Evolutionary conservation across 53 echinoderm and acorn worm species (phyloP).

Genomic region (Stichopus horrens): DNA sequence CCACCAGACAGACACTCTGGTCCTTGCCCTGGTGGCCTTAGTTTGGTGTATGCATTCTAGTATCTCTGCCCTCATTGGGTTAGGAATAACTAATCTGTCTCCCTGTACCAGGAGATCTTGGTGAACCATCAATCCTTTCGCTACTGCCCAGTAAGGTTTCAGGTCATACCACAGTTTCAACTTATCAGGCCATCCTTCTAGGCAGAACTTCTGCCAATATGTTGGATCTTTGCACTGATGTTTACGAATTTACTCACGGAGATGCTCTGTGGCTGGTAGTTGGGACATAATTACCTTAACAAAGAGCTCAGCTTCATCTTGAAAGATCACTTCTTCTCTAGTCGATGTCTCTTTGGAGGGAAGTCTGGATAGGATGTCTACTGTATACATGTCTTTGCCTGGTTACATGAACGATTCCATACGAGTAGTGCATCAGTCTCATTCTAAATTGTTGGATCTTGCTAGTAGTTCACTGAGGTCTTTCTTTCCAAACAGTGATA

Average conservation of each 20-base stretch:
- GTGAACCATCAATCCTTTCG: constrained; percentile 33
- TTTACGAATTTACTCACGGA: constrained; percentile 44
- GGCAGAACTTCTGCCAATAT: constrained; percentile 42
- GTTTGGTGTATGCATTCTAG: constrained; percentile 48
- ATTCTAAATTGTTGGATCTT: constrained; percentile 64
- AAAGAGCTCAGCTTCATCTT: constrained; percentile 40
- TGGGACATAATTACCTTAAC: constrained; percentile 16
- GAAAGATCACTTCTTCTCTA: neutral
- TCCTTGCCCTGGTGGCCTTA: constrained; percentile 56
- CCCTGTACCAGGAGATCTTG: constrained; percentile 52
- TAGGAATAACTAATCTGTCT: constrained; percentile 54
- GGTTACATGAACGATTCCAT: constrained; percentile 54
- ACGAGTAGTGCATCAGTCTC: constrained; percentile 51
- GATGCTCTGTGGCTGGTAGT: constrained; percentile 54
- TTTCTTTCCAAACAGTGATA: constrained; percentile 46
- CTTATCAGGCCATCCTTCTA: constrained; percentile 51
- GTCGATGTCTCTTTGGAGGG: neutral
- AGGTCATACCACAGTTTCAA: constrained; percentile 2
- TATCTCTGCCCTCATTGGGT: constrained; percentile 41
- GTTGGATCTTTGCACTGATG: constrained; percentile 49
- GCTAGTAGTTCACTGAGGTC: constrained; percentile 46
- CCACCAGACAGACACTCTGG: constrained; percentile 66
- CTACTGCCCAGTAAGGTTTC: constrained; percentile 27
- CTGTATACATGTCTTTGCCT: constrained; percentile 50
- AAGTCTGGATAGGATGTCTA: constrained; percentile 60